These are phyloP conservation scores for Vicugna pacos DNA, from an alignment of 2,113 vertebrate genomes.

Conservation along the genomic window DNA sequence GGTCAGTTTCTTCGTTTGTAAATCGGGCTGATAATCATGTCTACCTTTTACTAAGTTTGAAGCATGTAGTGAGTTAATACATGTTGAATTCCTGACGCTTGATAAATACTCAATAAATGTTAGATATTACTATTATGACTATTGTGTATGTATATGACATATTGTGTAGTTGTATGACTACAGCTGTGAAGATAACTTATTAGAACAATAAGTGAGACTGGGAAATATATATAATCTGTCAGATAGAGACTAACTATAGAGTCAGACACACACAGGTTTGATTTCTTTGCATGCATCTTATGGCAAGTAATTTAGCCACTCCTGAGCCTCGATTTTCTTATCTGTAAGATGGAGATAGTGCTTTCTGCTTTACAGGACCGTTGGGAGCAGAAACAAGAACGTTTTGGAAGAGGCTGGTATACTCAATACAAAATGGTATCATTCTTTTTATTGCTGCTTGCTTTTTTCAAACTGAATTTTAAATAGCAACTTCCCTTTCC, in stretches of 20 bases:
- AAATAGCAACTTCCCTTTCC: constrained; percentile 59
- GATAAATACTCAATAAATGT: not conserved
- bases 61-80: not conserved
- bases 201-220: not conserved
- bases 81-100: not conserved
- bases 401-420: not conserved
- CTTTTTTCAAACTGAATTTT: constrained; percentile 55
- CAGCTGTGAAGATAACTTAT: constrained; percentile 3
- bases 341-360: not conserved
- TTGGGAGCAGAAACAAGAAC: constrained; percentile 17
- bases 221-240: not conserved
- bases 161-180: too few relatives aligned
- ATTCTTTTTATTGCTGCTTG: constrained; percentile 53
- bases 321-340: not conserved
- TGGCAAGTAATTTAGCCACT: not conserved
- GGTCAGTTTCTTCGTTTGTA: not conserved
- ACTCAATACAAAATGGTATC: not conserved
- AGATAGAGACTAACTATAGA: not conserved
- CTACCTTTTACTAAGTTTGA: not conserved
- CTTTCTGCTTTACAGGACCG: not conserved
- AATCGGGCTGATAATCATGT: not conserved
- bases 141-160: not conserved
- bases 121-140: not conserved
- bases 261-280: not conserved
- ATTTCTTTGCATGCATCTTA: not conserved